A percentile compares a stretch with the other conserved stretches of the same genome.
Evolutionary conservation across 1,140 invertebrate species (phyloP).

Genomic region (Holotrichia oblita): DNA sequence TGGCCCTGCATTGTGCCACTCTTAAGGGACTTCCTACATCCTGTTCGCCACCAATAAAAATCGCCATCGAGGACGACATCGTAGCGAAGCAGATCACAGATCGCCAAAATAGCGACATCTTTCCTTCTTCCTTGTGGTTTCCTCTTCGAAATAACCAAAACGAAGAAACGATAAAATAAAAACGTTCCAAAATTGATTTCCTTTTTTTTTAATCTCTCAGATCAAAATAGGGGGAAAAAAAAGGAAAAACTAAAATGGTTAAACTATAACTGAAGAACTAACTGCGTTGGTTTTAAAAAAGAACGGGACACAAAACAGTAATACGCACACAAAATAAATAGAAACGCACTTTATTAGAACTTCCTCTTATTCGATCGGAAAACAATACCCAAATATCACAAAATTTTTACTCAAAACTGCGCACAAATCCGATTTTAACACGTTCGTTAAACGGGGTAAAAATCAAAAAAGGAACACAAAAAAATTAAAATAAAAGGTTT

Average conservation of each 20-base stretch:
- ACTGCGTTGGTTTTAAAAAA: no score
- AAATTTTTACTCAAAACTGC: constrained; percentile 9
- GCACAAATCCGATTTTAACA: constrained; percentile 23
- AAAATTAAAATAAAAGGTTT: not conserved
- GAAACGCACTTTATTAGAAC: not conserved
- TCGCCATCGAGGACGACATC: constrained; percentile 52
- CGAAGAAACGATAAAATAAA: constrained; percentile 42
- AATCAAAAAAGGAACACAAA: constrained; percentile 20
- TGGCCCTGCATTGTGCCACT: constrained; percentile 73
- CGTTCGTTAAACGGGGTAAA: constrained; percentile 1
- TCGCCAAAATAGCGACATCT: constrained; percentile 52
- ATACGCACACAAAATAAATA: constrained; percentile 27
- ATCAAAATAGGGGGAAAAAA: no score
- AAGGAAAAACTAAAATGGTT: not conserved
- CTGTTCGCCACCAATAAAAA: constrained; percentile 62
- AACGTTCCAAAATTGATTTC: constrained; percentile 9
- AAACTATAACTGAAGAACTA: constrained; percentile 4
- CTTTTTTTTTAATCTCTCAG: no score
- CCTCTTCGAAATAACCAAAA: not conserved
- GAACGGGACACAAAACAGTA: no score
- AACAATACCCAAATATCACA: constrained; percentile 27
- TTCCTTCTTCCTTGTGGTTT: not conserved
- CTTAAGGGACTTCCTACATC: constrained; percentile 73
- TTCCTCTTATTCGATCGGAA: not conserved
- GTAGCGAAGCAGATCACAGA: constrained; percentile 52